Percentiles rank a stretch among this genome's conserved stretches.
These are phyloP conservation scores for Ataeniobius toweri DNA, from an alignment of 2,797 vertebrate species.

Conservation along the genomic window DNA sequence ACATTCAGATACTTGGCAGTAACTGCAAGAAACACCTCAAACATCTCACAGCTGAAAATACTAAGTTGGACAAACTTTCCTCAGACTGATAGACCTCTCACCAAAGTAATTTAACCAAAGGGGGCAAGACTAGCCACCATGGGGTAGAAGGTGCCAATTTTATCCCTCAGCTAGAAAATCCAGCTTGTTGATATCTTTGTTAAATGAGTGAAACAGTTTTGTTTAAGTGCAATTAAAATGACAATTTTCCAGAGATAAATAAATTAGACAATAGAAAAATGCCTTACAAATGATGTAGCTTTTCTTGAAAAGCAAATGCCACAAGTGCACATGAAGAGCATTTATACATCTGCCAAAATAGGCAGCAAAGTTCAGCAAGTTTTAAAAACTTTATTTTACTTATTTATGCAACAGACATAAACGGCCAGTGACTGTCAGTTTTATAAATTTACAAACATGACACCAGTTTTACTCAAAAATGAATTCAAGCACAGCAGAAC, in stretches of 20 bases:
- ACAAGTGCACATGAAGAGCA: background rate
- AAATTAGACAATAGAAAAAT: too few relatives aligned
- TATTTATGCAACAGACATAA: background rate
- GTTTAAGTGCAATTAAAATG: background rate
- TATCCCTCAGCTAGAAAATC: too few relatives aligned
- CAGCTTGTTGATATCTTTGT: too few relatives aligned
- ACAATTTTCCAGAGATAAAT: background rate
- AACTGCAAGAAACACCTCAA: too few relatives aligned
- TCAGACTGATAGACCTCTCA: background rate
- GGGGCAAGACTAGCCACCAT: background rate
- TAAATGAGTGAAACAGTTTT: background rate
- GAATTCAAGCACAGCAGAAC: background rate
- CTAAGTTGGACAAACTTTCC: background rate
- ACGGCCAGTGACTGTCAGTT: background rate
- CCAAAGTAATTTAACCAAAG: background rate
- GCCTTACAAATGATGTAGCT: too few relatives aligned
- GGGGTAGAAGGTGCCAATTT: too few relatives aligned
- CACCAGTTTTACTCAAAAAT: background rate
- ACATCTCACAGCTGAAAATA: background rate
- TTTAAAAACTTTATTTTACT: background rate
- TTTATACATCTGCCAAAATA: background rate
- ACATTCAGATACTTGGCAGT: too few relatives aligned
- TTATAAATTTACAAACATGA: background rate
- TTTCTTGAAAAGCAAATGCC: too few relatives aligned
- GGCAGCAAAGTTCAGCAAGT: background rate